Conservation (phyloP, 2,888 invertebrate genomes). For the Protophormia terraenovae region DNA sequence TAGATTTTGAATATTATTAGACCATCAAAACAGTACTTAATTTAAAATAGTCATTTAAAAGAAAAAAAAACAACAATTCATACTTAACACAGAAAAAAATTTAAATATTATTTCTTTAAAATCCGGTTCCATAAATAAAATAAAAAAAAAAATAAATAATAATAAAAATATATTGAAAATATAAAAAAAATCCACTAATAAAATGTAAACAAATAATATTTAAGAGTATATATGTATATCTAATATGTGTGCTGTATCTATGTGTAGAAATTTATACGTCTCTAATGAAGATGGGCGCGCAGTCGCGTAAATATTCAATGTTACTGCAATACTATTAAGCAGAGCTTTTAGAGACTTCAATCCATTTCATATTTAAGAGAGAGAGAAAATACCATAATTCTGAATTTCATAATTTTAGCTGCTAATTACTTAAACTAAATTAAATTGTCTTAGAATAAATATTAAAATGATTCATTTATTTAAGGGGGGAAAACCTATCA, state of each 20-base stretch:
- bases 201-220: slow-evolving; percentile 28
- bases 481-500: no score
- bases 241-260: background rate
- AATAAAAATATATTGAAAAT: background rate
- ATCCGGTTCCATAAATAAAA: slow-evolving; percentile 36
- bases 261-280: background rate
- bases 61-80: background rate
- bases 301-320: slow-evolving; percentile 4
- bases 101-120: background rate
- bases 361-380: background rate
- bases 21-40: background rate
- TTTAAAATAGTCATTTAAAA: background rate
- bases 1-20: background rate
- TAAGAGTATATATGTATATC: background rate
- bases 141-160: slow-evolving; percentile 8
- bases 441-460: no score
- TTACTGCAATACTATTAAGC: background rate
- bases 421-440: no score
- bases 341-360: slow-evolving; percentile 6
- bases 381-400: no score
- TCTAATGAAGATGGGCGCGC: slow-evolving; percentile 17
- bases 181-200: slow-evolving; percentile 1
- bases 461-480: no score
- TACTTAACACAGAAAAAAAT: no score
- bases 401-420: no score